These are phyloP conservation scores for Chromobotia macracanthus DNA, from an alignment of 2,797 vertebrate genomes.

Conservation along the genomic window DNA sequence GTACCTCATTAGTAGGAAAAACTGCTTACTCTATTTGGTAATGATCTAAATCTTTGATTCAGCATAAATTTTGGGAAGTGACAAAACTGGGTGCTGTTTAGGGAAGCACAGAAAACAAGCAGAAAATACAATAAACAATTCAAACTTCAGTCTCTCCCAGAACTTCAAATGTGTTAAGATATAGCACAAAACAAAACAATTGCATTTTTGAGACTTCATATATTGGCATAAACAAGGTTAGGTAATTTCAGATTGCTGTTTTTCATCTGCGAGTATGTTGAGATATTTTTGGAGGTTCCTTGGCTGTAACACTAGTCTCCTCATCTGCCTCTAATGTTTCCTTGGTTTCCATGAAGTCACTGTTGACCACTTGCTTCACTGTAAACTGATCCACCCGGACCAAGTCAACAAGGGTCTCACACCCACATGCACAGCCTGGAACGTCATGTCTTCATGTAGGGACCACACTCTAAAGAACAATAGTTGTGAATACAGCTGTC, in stretches of 20 bases:
- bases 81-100: constrained; percentile 43
- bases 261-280: constrained; percentile 33
- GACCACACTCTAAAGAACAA: neutral
- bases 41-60: constrained; percentile 24
- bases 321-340: constrained; percentile 59
- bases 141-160: constrained; percentile 7
- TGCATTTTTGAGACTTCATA: constrained; percentile 55
- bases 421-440: constrained; percentile 32
- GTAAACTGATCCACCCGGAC: constrained; percentile 52
- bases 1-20: constrained; percentile 12
- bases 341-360: constrained; percentile 69
- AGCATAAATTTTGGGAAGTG: constrained; percentile 35
- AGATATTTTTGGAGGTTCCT: constrained; percentile 32
- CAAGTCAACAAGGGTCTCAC: constrained; percentile 53
- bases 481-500: neutral
- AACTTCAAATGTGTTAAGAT: constrained; percentile 13
- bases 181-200: constrained; percentile 18
- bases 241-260: constrained; percentile 13
- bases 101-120: constrained; percentile 38
- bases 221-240: constrained; percentile 48
- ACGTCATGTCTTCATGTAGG: constrained; percentile 43
- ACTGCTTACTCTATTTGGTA: constrained; percentile 34
- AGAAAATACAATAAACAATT: constrained; percentile 28
- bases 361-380: constrained; percentile 43
- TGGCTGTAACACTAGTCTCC: constrained; percentile 48